These are phyloP conservation scores for Eulemur coronatus DNA, from an alignment of 2,797 vertebrate genomes.

Conservation along the genomic window DNA sequence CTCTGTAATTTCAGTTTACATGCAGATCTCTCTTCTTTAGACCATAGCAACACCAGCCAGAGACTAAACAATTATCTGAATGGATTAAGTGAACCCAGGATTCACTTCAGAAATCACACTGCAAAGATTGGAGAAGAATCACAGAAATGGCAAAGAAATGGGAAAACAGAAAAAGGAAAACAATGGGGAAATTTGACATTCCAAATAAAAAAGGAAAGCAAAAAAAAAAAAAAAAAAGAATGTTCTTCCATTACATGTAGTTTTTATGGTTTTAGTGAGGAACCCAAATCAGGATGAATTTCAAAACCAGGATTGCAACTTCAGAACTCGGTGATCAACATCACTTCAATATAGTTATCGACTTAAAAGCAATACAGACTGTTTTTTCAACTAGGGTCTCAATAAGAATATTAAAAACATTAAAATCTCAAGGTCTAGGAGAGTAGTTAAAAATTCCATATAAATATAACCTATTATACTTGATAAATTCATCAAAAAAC, in stretches of 20 bases:
- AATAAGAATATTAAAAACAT: not conserved
- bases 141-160: not conserved
- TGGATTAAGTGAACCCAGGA: not conserved
- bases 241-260: not conserved
- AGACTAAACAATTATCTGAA: not conserved
- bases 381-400: not conserved
- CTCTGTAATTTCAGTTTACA: constrained; percentile 62
- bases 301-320: not conserved
- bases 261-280: not conserved
- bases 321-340: not conserved
- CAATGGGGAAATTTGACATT: not conserved
- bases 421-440: not conserved
- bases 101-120: not conserved
- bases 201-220: not conserved
- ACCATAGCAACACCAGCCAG: constrained; percentile 39
- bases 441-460: not conserved
- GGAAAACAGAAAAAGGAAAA: not conserved
- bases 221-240: not conserved
- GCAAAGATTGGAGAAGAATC: not conserved
- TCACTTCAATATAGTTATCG: not conserved
- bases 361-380: not conserved
- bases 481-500: not conserved
- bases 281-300: not conserved
- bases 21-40: not conserved
- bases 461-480: not conserved